Evolutionary conservation across 35 echinoderm and acorn worm species (phyloP).

Genomic region (Heliocidaris tuberculata): DNA sequence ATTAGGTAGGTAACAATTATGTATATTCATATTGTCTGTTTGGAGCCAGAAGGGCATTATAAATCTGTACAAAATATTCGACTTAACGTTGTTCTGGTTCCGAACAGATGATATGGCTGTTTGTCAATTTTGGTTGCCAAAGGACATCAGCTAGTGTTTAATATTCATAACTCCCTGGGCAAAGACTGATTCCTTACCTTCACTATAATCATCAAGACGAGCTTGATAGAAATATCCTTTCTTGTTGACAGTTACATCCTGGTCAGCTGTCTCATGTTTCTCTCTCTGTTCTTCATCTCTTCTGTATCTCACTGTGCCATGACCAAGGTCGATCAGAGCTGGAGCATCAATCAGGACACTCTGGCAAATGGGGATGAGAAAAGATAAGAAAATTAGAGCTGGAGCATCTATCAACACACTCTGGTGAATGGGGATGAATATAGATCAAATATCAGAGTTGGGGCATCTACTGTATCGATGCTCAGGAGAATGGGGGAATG

Average conservation of each 20-base stretch:
- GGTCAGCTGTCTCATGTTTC: constrained; percentile 51
- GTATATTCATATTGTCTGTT: background rate
- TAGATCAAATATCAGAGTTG: no score
- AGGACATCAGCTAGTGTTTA: background rate
- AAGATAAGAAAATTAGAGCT: background rate
- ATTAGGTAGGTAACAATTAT: background rate
- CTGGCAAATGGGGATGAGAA: constrained; percentile 33
- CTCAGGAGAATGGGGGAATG: no score
- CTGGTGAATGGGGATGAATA: no score
- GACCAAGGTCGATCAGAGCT: constrained; percentile 80
- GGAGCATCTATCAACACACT: background rate
- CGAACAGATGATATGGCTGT: no score
- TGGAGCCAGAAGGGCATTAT: no score
- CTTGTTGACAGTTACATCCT: constrained; percentile 59
- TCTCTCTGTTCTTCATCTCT: constrained; percentile 45
- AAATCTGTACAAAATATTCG: background rate
- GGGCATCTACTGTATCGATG: no score
- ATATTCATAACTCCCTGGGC: background rate
- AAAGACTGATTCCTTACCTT: constrained; percentile 57
- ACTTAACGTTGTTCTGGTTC: no score
- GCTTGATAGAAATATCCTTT: constrained; percentile 96
- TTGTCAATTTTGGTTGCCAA: no score
- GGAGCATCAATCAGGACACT: constrained; percentile 88
- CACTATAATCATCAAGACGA: constrained; percentile 94
- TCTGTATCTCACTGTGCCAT: constrained; percentile 89